A percentile compares a stretch with the other conserved stretches of the same genome.
phyloP scores from a whole-genome alignment of 2,888 invertebrate genomes.

The Caenorhabditis doughertyi region DNA sequence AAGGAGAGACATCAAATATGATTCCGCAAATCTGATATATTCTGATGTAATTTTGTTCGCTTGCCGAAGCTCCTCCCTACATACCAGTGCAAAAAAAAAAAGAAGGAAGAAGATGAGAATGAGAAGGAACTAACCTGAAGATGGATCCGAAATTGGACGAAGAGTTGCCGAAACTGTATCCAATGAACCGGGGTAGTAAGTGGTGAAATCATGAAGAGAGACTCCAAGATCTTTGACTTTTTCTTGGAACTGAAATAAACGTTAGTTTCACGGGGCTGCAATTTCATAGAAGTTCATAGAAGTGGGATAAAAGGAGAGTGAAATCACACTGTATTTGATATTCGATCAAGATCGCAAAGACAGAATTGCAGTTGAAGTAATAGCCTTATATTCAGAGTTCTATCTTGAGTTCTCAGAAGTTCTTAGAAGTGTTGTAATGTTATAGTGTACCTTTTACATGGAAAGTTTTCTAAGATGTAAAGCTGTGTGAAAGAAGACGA shows the following conservation, averaged over 20 bases:
- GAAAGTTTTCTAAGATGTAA: too few species aligned
- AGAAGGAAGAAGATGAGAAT: neutral
- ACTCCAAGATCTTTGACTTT: constrained; percentile 70
- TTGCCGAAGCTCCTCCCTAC: constrained; percentile 37
- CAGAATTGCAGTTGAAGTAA: too few species aligned
- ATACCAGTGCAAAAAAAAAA: constrained; percentile 20
- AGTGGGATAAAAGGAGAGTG: too few species aligned
- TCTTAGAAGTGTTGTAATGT: too few species aligned
- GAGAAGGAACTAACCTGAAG: constrained; percentile 55
- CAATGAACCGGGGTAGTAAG: constrained; percentile 70
- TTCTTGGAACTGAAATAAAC: constrained; percentile 61
- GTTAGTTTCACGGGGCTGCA: neutral
- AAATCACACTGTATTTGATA: too few species aligned
- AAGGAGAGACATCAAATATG: constrained; percentile 62
- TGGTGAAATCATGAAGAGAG: constrained; percentile 72
- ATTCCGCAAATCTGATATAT: constrained; percentile 68
- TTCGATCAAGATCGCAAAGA: too few species aligned
- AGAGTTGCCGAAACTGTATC: constrained; percentile 72
- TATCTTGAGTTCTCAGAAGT: too few species aligned
- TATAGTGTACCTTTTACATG: too few species aligned
- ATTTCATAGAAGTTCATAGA: neutral
- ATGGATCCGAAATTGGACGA: constrained; percentile 69
- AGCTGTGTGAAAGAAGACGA: too few species aligned
- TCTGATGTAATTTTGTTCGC: constrained; percentile 66
- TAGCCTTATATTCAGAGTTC: too few species aligned